phyloP scores from a whole-genome alignment of 35 echinoderm and acorn worm species.

The Stichopus chloronotus region DNA sequence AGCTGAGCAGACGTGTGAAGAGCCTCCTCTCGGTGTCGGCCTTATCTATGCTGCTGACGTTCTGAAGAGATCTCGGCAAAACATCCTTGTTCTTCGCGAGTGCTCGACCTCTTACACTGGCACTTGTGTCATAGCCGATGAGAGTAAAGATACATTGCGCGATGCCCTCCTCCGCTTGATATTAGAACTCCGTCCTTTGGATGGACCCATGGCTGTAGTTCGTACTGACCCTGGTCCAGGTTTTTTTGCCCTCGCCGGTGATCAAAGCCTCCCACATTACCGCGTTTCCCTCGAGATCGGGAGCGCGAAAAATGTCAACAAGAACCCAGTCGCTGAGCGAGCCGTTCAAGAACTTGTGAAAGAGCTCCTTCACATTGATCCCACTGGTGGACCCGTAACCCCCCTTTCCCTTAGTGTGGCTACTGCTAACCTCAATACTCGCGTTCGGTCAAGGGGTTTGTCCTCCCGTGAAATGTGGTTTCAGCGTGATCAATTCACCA shows the following conservation, averaged over 20 bases:
- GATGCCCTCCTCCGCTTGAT: slow-evolving; percentile 54
- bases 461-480: slow-evolving; percentile 74
- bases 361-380: slow-evolving; percentile 63
- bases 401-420: slow-evolving; percentile 45
- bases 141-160: slow-evolving; percentile 60
- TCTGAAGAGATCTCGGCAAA: slow-evolving; percentile 63
- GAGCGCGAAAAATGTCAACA: slow-evolving; percentile 68
- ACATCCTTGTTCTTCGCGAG: slow-evolving; percentile 74
- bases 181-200: slow-evolving; percentile 58
- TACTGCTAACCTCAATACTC: slow-evolving; percentile 55
- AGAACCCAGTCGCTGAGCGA: slow-evolving; percentile 72
- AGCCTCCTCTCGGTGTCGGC: slow-evolving; percentile 57
- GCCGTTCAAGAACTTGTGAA: slow-evolving; percentile 69
- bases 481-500: no score
- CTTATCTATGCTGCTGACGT: slow-evolving; percentile 71
- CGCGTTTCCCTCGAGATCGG: slow-evolving; percentile 68
- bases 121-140: slow-evolving; percentile 62
- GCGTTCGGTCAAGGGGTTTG: slow-evolving; percentile 56
- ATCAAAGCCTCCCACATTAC: slow-evolving; percentile 30
- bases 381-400: slow-evolving; percentile 48
- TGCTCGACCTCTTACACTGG: no score
- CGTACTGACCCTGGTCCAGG: slow-evolving; percentile 66
- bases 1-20: slow-evolving; percentile 56
- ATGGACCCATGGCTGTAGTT: slow-evolving; percentile 70
- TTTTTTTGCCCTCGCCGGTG: neutral